Conservation (phyloP, 1,140 invertebrate species). For the Cydia splendana region DNA sequence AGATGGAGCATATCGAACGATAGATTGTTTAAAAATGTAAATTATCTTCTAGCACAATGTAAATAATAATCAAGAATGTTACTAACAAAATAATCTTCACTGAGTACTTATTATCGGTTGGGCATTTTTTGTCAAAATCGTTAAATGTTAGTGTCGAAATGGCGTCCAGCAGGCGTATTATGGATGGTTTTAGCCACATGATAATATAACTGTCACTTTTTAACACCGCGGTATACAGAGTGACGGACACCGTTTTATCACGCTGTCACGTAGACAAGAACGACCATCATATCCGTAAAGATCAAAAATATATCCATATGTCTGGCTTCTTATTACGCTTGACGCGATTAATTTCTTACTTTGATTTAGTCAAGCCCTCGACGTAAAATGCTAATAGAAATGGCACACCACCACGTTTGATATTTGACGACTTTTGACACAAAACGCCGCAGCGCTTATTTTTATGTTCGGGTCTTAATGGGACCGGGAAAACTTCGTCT, state of each 20-base stretch:
- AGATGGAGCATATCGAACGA: conserved; percentile 18
- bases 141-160: not conserved
- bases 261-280: no score
- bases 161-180: not conserved
- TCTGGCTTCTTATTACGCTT: no score
- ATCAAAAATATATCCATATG: not conserved
- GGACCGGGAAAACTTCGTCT: conserved; percentile 27
- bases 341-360: no score
- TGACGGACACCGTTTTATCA: no score
- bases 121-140: conserved; percentile 37
- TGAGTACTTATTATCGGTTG: conserved; percentile 51
- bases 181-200: no score
- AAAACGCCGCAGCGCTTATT: conserved; percentile 1
- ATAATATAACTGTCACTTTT: no score
- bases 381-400: not conserved
- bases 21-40: conserved; percentile 14
- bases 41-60: conserved; percentile 24
- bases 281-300: no score
- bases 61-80: conserved; percentile 41
- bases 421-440: conserved; percentile 32
- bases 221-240: no score
- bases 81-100: conserved; percentile 47
- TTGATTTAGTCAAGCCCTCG: no score
- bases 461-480: conserved; percentile 26
- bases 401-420: conserved; percentile 28